Percentiles rank a stretch among this genome's conserved stretches.
These are phyloP conservation scores for Cordilura impudica DNA, from an alignment of 2,888 invertebrate species.

Conservation along the genomic window DNA sequence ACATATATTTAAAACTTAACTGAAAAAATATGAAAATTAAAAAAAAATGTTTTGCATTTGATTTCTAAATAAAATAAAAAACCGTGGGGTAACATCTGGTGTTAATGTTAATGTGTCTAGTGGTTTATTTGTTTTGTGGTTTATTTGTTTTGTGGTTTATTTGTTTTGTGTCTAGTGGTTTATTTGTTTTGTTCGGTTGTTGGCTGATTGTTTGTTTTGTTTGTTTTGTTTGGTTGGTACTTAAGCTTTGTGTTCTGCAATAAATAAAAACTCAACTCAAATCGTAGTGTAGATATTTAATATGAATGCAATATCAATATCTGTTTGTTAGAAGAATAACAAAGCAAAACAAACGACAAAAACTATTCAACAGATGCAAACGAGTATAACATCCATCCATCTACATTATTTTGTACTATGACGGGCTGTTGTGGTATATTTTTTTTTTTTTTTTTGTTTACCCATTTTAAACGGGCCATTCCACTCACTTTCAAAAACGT, in stretches of 20 bases:
- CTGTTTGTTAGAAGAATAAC: conserved; percentile 40
- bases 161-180: background rate
- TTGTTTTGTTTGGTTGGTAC: conserved; percentile 43
- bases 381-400: conserved; percentile 19
- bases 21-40: background rate
- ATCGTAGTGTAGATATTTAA: conserved; percentile 21
- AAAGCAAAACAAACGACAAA: conserved; percentile 50
- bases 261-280: conserved; percentile 34
- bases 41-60: background rate
- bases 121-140: background rate
- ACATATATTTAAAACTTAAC: conserved; percentile 3
- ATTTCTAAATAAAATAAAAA: conserved; percentile 3
- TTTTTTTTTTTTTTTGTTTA: conserved; percentile 11
- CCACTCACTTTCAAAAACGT: background rate
- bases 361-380: conserved; percentile 37
- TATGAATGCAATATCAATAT: conserved; percentile 26
- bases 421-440: conserved; percentile 10
- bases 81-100: conserved; percentile 46
- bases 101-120: conserved; percentile 32
- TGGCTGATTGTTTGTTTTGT: conserved; percentile 4
- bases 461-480: conserved; percentile 24
- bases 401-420: background rate
- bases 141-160: conserved; percentile 29
- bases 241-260: conserved; percentile 30
- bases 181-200: conserved; percentile 28